These are phyloP conservation scores for Gryllus longicercus DNA, from an alignment of 2,888 invertebrate genomes.

Conservation along the genomic window DNA sequence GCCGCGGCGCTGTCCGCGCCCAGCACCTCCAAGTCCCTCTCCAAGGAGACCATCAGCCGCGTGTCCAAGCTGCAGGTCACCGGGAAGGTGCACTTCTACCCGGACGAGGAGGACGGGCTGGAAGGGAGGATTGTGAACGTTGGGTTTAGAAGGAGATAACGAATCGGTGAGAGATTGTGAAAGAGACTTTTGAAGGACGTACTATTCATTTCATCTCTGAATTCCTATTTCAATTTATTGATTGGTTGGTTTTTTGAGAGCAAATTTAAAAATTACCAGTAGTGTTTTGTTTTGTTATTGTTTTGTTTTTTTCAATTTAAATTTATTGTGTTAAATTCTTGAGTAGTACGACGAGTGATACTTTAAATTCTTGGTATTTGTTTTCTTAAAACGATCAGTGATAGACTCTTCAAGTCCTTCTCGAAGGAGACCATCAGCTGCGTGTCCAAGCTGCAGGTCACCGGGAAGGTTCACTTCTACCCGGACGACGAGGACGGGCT, in stretches of 20 bases:
- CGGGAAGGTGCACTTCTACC: background rate
- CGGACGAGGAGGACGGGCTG: background rate
- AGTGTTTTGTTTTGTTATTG: too few species aligned
- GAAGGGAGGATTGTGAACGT: background rate
- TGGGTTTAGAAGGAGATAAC: background rate
- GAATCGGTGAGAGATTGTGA: background rate
- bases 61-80: background rate
- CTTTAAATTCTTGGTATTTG: too few species aligned
- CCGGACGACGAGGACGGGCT: background rate
- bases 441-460: background rate
- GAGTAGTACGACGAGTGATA: too few species aligned
- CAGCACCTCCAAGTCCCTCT: background rate
- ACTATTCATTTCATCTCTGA: too few species aligned
- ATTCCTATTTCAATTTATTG: too few species aligned
- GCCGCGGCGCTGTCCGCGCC: too few species aligned
- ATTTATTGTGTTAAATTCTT: too few species aligned
- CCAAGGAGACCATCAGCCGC: background rate
- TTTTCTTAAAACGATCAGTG: too few species aligned
- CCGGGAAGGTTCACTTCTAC: background rate
- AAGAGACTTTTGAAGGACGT: too few species aligned
- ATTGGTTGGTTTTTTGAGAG: too few species aligned
- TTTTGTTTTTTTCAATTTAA: too few species aligned
- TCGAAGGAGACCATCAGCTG: background rate
- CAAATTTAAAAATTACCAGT: too few species aligned
- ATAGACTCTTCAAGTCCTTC: background rate